Base-by-base conservation (phyloP, 2,113 vertebrate species). In the Jacana jacana region DNA sequence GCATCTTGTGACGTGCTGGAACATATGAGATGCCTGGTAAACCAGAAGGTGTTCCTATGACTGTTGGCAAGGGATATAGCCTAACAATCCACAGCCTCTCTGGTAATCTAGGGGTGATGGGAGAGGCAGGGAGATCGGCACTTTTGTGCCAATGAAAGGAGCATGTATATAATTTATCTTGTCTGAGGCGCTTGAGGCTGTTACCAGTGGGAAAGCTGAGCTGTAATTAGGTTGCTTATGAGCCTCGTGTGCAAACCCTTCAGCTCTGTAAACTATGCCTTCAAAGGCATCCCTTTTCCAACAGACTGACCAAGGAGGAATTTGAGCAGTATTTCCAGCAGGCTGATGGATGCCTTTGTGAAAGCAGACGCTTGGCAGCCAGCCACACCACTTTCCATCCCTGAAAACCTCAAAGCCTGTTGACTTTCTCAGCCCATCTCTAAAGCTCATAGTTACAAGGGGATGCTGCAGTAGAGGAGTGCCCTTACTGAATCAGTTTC, bases 211-310 rank as follows among this genome's bases (percentile, higher is more conserved):
- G 95, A 92, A 84, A 72, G 77, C 73, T 94, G 86, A 93, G 61
- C 90, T 93, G 65, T 96, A 94, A 96, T 96, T 95, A 92, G 57
- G 49, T 81, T 95, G 48, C 69, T 81, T 61, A 69, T 81, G 88
- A 91, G 37, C 37, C 31, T 84, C 4, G 1, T 92, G 71, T 30
- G 86, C 65, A 94, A 91, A 72, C 70, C 31, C 58, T 92, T 69
- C 73, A 77, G 66, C 69, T 92, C 75, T 80, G 58, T 91, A 82
- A 92, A 89, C 75, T 69, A 1, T 72, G 61, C 37, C 39, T 94
- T 89, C 77, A 81, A 65, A 94, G 78, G 44, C 90, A 86, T 55
- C 48, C 49, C 44, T 81, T 64, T 39, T 92, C 75, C 35, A 71
- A 66, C 35, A 28, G 64, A 48, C 60, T 0, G 4, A 51, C 60